Evolutionary conservation across 2,797 vertebrate species (phyloP), one percentile per base, ranked within the genome.

Genomic region (Loriculus beryllinus): DNA sequence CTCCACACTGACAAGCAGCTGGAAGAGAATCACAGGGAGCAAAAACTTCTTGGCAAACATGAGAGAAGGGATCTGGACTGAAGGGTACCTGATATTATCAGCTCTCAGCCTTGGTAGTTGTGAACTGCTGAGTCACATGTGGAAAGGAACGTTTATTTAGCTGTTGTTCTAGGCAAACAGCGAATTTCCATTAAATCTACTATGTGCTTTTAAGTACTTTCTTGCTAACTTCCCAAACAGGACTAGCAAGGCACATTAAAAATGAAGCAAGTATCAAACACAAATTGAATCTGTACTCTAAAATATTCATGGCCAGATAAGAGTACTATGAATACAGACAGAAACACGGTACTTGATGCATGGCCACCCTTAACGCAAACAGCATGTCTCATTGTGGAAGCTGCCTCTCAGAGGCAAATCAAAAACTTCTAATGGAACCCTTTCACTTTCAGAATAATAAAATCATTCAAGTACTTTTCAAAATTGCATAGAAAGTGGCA

Each of bases 1-100:
- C 33, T 90, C 51, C 68, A 79, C 29, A 8, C 31, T 43, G 67
- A 86, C 74, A 82, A n/a, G 74, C 62, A 62, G 72, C 68, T 83
- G 62, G 49, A 85, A 91, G 63, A 90, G 45, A 93, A 68, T 8
- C 52, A 48, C 26, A 83, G 65, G 45, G 8, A 78, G 54, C 8
- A 96, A 86, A 89, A 88, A 7, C 89, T 87, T 82, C 86, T 83
- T 95, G 87, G 94, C 93, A 97, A 91, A 89, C 35, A 22, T 17
- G 48, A 93, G 16, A 29, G 31, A 74, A 75, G 39, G 68, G 23
- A 74, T 45, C 26, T 49, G 52, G 39, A n/a, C 25, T 1, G 9
- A 62, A 76, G 18, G 64, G 35, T n/a, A 7, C 22, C 18, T 72
- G 74, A 7, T 9, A 23, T 12, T 14, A 35, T 28, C 69, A 76